phyloP scores from a whole-genome alignment of 2,113 vertebrate species.

The Panurus biarmicus region DNA sequence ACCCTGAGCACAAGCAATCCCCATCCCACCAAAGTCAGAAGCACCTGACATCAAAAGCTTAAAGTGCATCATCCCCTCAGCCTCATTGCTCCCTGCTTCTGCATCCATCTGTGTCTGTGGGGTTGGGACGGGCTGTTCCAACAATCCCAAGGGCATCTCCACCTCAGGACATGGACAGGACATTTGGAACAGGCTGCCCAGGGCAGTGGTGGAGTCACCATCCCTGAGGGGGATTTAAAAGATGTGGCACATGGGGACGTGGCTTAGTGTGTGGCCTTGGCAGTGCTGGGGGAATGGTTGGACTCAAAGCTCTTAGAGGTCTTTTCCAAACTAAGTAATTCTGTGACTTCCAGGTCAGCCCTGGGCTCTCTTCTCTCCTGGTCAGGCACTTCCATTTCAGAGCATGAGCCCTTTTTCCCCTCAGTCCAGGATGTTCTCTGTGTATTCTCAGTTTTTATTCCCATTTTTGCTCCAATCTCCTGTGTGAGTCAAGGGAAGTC shows the following conservation, averaged over 20 bases:
- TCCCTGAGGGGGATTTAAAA: neutral
- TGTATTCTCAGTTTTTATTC: neutral
- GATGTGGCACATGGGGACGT: neutral
- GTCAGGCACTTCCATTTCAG: neutral
- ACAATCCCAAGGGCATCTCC: neutral
- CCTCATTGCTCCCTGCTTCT: neutral
- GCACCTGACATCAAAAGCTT: neutral
- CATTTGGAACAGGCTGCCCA: neutral
- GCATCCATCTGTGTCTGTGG: accelerated
- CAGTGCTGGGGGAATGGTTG: neutral
- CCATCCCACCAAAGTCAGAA: neutral
- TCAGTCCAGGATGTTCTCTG: neutral
- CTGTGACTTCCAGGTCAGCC: neutral
- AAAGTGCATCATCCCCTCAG: neutral
- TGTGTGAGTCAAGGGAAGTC: neutral
- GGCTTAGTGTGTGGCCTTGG: neutral
- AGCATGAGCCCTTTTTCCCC: neutral
- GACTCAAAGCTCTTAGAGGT: neutral
- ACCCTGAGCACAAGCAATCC: neutral
- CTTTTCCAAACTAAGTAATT: neutral
- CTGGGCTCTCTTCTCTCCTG: neutral
- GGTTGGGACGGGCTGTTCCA: neutral
- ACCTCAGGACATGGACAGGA: neutral
- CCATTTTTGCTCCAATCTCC: neutral
- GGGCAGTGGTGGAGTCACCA: neutral